These are phyloP conservation scores for Hypothenemus hampei DNA, from an alignment of 1,140 invertebrate genomes.

Conservation along the genomic window DNA sequence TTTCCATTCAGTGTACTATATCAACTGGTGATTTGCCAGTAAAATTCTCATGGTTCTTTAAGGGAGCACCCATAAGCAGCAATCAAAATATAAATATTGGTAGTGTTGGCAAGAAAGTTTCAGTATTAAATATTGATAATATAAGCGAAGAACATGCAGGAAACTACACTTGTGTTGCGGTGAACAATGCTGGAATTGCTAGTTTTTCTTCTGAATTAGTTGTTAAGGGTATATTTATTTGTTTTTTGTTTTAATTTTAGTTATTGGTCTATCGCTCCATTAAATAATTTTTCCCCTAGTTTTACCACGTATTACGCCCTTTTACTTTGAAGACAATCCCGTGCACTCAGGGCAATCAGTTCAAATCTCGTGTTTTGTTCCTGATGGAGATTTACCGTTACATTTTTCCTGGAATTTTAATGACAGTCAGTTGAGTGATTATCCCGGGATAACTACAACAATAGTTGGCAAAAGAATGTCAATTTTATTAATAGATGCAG, in stretches of 20 bases:
- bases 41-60: slow-evolving; percentile 62
- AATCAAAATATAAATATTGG: slow-evolving; percentile 34
- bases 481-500: slow-evolving; percentile 63
- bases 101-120: slow-evolving; percentile 63
- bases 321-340: slow-evolving; percentile 61
- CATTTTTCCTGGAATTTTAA: slow-evolving; percentile 64
- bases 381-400: slow-evolving; percentile 65
- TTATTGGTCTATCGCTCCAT: slow-evolving; percentile 2
- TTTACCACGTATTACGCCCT: slow-evolving; percentile 62
- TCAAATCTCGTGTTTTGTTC: slow-evolving; percentile 66
- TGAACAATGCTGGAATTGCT: slow-evolving; percentile 63
- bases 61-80: slow-evolving; percentile 47
- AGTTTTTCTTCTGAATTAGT: slow-evolving; percentile 62
- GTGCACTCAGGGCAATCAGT: slow-evolving; percentile 67
- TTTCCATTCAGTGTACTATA: slow-evolving; percentile 37
- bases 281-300: slow-evolving; percentile 43
- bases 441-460: slow-evolving; percentile 50
- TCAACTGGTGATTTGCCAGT: slow-evolving; percentile 40
- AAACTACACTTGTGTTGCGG: slow-evolving; percentile 64
- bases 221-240: slow-evolving; percentile 58
- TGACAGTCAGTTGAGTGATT: slow-evolving; percentile 47
- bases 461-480: slow-evolving; percentile 43
- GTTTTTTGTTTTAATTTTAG: neutral
- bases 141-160: slow-evolving; percentile 63
- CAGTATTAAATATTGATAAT: slow-evolving; percentile 69